Evolutionary conservation across 1,140 invertebrate species (phyloP), one percentile per base, ranked within the genome.

Genomic region (Heliconius nattereri): DNA sequence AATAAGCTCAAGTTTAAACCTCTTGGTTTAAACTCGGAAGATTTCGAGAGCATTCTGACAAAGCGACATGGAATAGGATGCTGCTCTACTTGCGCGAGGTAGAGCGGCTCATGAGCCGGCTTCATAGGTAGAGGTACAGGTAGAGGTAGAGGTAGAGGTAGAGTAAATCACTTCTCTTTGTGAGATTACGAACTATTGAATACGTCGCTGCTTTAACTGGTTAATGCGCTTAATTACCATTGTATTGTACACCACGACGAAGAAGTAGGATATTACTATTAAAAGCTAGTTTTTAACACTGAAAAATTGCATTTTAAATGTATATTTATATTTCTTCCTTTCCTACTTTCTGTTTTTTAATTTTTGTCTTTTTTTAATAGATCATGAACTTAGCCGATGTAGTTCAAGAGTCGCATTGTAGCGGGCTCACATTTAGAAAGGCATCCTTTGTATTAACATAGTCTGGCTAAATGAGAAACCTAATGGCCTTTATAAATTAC

Each of bases 1-100:
- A 76, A 76, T 71, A 76, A 76, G n/a, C 75, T 71, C 74, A 45
- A 76, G 75, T 76, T 71, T 71, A 29, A 72, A n/a, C 35, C 35
- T 37, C 75, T 66, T 13, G 54, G 60, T 40, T 76, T 26, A 71
- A 76, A 76, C 66, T 76, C 6, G n/a, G 26, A 76, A 26, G 54
- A 37, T 76, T 71, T 71, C 32, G 13, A 76, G 60, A 29, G 23
- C 23, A 71, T 49, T 49, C 45, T 37, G 75, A 76, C 75, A 76
- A 76, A 71, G 75, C 66, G 37, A 76, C 75, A n/a, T 40, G 26
- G 16, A 71, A 40, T 71, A 70, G 16, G 26, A 76, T 76, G 26
- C 35, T 37, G 54, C 16, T 76, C 20, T 60, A 66, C 57, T 66
- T 16, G 75, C 75, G 49, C 45, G 37, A 75, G 52, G 73, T 75